Conservation (phyloP, 2,888 invertebrate species). For the Zelleria hepariella region DNA sequence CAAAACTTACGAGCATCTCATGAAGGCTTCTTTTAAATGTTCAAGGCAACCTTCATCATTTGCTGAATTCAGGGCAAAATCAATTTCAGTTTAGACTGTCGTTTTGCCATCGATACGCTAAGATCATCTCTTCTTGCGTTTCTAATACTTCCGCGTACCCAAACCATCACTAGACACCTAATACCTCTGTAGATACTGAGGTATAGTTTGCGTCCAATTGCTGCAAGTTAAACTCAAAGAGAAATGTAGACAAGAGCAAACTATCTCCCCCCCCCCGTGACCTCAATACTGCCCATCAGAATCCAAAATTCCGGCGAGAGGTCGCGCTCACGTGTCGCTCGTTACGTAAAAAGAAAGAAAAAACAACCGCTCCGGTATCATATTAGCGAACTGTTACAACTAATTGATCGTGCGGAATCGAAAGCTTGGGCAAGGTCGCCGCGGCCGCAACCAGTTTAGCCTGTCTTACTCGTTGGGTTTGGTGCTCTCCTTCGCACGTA, state of each 20-base stretch:
- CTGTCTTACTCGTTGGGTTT: neutral
- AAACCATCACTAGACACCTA: too few species aligned
- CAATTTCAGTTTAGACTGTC: too few species aligned
- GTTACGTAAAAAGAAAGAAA: neutral
- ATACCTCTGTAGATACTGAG: too few species aligned
- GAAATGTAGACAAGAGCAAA: neutral
- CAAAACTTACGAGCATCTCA: too few species aligned
- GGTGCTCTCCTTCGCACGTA: neutral
- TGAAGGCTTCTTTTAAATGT: too few species aligned
- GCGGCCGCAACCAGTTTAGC: conserved; percentile 13
- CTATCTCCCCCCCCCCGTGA: neutral
- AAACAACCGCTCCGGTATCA: neutral
- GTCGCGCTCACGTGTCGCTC: neutral
- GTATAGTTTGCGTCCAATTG: too few species aligned
- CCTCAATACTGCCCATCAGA: neutral
- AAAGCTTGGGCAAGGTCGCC: conserved; percentile 41
- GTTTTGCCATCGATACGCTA: too few species aligned
- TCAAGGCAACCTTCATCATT: too few species aligned
- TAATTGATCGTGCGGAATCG: conserved; percentile 28
- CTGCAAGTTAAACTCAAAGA: neutral
- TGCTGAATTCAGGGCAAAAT: too few species aligned
- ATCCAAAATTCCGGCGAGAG: neutral
- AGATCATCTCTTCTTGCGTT: too few species aligned
- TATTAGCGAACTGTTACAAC: conserved; percentile 1
- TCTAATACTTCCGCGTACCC: too few species aligned